Evolutionary conservation across 2,888 invertebrate genomes (phyloP).

Genomic region (Periphyllus acericola): DNA sequence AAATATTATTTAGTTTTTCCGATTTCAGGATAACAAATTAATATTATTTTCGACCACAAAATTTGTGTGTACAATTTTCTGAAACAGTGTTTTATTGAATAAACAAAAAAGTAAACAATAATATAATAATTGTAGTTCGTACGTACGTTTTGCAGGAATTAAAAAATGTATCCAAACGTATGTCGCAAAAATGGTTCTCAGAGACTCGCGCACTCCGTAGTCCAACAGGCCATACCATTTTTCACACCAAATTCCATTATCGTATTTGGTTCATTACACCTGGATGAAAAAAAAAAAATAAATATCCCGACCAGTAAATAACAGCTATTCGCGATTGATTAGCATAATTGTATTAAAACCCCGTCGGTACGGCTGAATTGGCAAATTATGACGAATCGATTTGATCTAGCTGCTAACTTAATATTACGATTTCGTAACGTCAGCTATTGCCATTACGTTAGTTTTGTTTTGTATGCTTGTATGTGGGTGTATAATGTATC

Average conservation of each 20-base stretch:
- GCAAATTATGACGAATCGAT: conserved; percentile 62
- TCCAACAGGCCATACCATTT: conserved; percentile 28
- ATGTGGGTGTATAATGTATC: not conserved
- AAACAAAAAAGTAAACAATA: no score
- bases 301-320: conserved; percentile 32
- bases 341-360: conserved; percentile 48
- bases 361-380: conserved; percentile 24
- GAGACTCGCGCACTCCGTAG: not conserved
- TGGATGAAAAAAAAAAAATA: conserved; percentile 43
- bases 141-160: not conserved
- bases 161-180: not conserved
- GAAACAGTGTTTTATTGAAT: no score
- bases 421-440: conserved; percentile 55
- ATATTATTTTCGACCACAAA: no score
- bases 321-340: conserved; percentile 43
- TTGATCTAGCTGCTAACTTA: conserved; percentile 60
- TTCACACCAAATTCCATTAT: conserved; percentile 41
- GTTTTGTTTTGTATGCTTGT: not conserved
- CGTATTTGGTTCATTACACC: conserved; percentile 53
- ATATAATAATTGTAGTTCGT: not conserved
- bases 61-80: no score
- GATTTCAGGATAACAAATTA: no score
- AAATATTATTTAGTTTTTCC: no score
- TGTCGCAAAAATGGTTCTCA: conserved; percentile 7
- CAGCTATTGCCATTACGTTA: conserved; percentile 31